phyloP scores from a whole-genome alignment of 2,113 vertebrate species.

The Alligator mississippiensis region DNA sequence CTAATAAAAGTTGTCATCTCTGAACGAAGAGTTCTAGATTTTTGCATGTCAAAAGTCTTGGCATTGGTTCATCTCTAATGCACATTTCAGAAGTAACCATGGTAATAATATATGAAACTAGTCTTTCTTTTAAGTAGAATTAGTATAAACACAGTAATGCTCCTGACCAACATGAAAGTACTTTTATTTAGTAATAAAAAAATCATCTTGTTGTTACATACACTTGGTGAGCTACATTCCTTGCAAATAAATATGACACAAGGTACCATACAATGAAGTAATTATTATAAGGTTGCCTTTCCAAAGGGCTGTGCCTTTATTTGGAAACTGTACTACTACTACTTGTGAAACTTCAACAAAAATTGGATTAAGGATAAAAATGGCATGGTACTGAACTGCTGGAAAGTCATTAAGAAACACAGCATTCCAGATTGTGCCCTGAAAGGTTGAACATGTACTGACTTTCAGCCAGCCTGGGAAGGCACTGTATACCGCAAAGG shows the following conservation, averaged over 20 bases:
- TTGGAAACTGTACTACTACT: background rate
- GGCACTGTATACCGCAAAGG: background rate
- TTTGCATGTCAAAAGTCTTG: background rate
- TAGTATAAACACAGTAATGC: background rate
- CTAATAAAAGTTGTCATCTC: no score
- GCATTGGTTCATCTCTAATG: slow-evolving; percentile 13
- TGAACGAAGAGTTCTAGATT: no score
- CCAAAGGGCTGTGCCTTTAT: background rate
- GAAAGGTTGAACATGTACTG: background rate
- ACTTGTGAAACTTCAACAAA: background rate
- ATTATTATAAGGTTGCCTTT: background rate
- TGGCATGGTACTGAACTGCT: background rate
- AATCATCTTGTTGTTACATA: slow-evolving; percentile 9
- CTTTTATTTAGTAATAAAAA: background rate
- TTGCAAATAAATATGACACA: slow-evolving; percentile 5
- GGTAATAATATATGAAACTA: slow-evolving; percentile 57
- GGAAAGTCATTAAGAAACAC: background rate
- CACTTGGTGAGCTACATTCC: background rate
- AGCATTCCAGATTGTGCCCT: background rate
- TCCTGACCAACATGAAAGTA: background rate
- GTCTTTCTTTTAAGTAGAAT: slow-evolving; percentile 10
- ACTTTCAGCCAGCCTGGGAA: background rate
- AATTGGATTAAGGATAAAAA: background rate
- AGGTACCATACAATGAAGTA: background rate
- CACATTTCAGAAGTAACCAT: background rate